Evolutionary conservation across 2,113 vertebrate genomes (phyloP), one percentile per base, ranked within the genome.

Genomic region (Psammodynastes pulverulentus): DNA sequence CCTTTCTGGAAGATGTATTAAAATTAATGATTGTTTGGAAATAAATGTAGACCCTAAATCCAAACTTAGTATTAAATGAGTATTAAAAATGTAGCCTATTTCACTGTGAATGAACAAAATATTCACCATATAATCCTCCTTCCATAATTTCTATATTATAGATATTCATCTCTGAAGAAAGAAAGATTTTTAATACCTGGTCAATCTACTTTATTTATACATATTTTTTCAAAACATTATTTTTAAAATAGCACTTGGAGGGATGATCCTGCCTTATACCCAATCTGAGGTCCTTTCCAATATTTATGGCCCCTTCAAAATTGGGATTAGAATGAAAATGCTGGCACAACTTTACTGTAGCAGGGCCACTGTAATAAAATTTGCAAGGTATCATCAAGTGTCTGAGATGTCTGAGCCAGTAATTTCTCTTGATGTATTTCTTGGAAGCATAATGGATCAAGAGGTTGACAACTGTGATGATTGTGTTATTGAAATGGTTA

Each of bases 301-400:
- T 90, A 91, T 94, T 95, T 95, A 94, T 93, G 93, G 84, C 79
- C 29, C 46, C 53, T 94, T 93, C 56, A 95, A 95, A 92, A 91
- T 43, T 87, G 84, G 21, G 29, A 94, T 94, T 95, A 93, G 89
- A 95, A 95, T 89, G 45, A 95, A 97, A 97, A 34, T 95, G 92
- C 86, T 95, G 91, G 96, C 79, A 91, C 53, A 95, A 95, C 21
- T 49, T 96, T 96, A 90, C 62, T 90, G 51, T 12, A 93, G 29
- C 62, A 94, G 86, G 91, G 34, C 49, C 94, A 29, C 9, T 85
- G 9, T 89, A 95, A 96, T 93, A 95, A 95, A 97, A 96, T 96
- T 96, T 95, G 93, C 53, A 92, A 95, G 34, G 43, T 29, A 17
- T 52, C 93, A 88, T 96, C 93, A 95, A 93, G 89, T 88, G 39